Conservation (phyloP, 2,888 invertebrate genomes). For the Ophonus ardosiacus region DNA sequence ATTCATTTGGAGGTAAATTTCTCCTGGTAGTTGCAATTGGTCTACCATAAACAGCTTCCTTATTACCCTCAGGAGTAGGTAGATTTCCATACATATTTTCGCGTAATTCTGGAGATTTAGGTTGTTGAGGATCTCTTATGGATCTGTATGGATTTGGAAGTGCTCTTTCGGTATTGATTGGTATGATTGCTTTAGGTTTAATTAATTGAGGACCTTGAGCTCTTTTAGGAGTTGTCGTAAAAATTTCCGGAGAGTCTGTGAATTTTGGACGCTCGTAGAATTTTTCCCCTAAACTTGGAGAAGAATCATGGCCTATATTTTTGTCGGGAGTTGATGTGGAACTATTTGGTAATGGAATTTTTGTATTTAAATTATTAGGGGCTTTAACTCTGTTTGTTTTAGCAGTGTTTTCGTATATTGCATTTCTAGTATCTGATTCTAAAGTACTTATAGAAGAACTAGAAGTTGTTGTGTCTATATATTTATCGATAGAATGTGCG, state of each 20-base stretch:
- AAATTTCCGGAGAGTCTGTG: conserved; percentile 65
- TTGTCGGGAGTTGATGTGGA: conserved; percentile 62
- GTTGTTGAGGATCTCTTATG: conserved; percentile 63
- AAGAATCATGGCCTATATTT: conserved; percentile 48
- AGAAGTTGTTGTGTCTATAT: conserved; percentile 72
- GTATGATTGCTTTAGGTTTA: conserved; percentile 74
- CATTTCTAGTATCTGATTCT: conserved; percentile 71
- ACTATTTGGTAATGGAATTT: conserved; percentile 62
- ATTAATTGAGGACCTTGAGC: conserved; percentile 72
- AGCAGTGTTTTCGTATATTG: conserved; percentile 69
- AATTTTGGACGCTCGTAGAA: conserved; percentile 63
- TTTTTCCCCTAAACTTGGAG: conserved; percentile 57
- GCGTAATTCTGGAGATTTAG: conserved; percentile 24
- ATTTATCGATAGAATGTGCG: conserved; percentile 70
- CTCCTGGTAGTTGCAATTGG: conserved; percentile 30
- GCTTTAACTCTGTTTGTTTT: conserved; percentile 67
- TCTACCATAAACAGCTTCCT: conserved; percentile 51
- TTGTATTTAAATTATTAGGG: conserved; percentile 65
- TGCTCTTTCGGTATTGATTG: conserved; percentile 73
- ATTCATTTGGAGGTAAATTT: conserved; percentile 33
- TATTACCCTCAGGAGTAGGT: conserved; percentile 21
- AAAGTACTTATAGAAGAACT: conserved; percentile 73
- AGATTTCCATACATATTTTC: conserved; percentile 55
- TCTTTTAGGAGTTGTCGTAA: conserved; percentile 71
- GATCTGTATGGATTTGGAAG: conserved; percentile 73